These are phyloP conservation scores for Trichogramma evanescens DNA, from an alignment of 2,888 invertebrate species.

Conservation along the genomic window DNA sequence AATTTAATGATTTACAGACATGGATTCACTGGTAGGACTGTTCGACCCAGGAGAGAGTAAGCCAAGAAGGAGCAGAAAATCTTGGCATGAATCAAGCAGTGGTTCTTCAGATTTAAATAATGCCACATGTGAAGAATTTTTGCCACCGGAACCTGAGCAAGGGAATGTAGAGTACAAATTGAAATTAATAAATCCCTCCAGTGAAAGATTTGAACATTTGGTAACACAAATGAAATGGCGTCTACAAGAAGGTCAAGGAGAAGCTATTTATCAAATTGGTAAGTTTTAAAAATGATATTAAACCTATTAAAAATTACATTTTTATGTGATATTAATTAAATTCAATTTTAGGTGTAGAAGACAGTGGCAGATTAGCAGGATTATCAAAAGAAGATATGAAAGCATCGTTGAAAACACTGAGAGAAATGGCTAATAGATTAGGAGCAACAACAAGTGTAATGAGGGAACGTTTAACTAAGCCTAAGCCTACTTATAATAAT, in stretches of 20 bases:
- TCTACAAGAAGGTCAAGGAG: constrained; percentile 89
- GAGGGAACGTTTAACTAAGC: constrained; percentile 56
- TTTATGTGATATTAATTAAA: background rate
- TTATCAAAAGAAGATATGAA: constrained; percentile 75
- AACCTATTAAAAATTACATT: background rate
- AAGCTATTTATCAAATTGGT: constrained; percentile 94
- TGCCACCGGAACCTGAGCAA: constrained; percentile 87
- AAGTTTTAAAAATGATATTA: constrained; percentile 11
- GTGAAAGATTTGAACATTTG: constrained; percentile 87
- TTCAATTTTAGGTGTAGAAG: constrained; percentile 61
- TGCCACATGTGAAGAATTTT: constrained; percentile 50
- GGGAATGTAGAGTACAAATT: constrained; percentile 96
- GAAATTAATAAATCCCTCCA: constrained; percentile 85
- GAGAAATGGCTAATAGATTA: constrained; percentile 81
- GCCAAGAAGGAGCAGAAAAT: constrained; percentile 46
- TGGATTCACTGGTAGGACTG: constrained; percentile 78
- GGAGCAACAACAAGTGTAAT: constrained; percentile 75
- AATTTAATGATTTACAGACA: constrained; percentile 35
- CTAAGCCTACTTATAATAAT: constrained; percentile 21
- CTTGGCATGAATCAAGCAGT: constrained; percentile 51
- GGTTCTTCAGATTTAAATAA: constrained; percentile 46
- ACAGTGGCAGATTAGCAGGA: constrained; percentile 81
- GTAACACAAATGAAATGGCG: constrained; percentile 99
- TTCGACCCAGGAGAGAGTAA: constrained; percentile 59
- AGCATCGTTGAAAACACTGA: constrained; percentile 77